phyloP scores from a whole-genome alignment of 2,113 vertebrate species.

The Clarias gariepinus region DNA sequence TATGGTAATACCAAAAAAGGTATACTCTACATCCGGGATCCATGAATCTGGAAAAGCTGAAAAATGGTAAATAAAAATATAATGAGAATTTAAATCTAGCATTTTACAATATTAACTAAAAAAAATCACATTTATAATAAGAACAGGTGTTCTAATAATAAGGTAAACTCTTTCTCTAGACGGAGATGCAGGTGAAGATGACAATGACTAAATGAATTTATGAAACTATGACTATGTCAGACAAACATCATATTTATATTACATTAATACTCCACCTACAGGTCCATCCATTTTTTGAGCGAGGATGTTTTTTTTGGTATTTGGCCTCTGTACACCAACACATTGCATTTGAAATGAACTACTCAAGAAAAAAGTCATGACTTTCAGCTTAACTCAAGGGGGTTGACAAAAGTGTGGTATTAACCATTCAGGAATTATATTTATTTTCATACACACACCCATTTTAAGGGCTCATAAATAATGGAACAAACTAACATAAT shows the following conservation, averaged over 20 bases:
- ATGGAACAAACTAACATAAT: no score
- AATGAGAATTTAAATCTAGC: constrained; percentile 26
- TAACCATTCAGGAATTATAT: no score
- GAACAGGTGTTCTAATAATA: not conserved
- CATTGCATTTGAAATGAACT: no score
- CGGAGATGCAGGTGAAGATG: constrained; percentile 54
- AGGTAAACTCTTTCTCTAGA: constrained; percentile 32
- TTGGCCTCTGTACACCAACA: no score
- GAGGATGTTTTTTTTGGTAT: no score
- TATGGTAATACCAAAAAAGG: constrained; percentile 44
- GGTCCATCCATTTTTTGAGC: no score
- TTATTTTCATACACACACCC: no score
- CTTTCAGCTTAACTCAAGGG: no score
- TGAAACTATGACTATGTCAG: not conserved
- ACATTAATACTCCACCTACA: not conserved
- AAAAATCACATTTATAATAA: not conserved
- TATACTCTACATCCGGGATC: constrained; percentile 73
- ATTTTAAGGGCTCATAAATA: no score
- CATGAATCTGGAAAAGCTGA: constrained; percentile 80
- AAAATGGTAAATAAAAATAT: constrained; percentile 40
- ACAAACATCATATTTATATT: not conserved
- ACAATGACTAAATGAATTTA: constrained; percentile 56
- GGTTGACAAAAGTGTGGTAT: no score
- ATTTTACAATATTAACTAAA: not conserved
- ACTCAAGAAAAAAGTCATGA: no score